phyloP scores from a whole-genome alignment of 2,888 invertebrate species.

The Diachrysia chrysitis region DNA sequence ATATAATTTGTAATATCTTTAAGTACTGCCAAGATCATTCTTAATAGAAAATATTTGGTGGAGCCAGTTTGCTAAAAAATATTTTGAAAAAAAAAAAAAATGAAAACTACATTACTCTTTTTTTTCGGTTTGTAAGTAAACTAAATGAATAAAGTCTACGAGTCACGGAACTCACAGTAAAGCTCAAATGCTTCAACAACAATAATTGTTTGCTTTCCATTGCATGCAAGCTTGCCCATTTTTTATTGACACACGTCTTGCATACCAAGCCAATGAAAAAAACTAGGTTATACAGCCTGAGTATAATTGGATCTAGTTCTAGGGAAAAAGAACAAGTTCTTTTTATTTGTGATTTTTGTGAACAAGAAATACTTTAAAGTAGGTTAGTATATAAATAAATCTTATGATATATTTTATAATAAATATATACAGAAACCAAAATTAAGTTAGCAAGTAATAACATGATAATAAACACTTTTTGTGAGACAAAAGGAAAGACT shows the following conservation, averaged over 20 bases:
- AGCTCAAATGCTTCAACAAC: constrained; percentile 42
- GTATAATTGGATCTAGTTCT: constrained; percentile 1
- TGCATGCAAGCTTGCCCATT: constrained; percentile 52
- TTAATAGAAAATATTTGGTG: too few relatives aligned
- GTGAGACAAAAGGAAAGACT: too few relatives aligned
- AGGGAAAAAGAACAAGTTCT: not conserved
- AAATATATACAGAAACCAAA: too few relatives aligned
- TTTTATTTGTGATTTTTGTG: not conserved
- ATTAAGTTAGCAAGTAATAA: too few relatives aligned
- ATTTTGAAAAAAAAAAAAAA: too few relatives aligned
- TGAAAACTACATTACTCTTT: not conserved
- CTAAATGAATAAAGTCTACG: constrained; percentile 27
- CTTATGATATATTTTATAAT: too few relatives aligned
- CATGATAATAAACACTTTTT: too few relatives aligned
- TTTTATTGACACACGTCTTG: constrained; percentile 30
- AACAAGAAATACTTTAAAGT: too few relatives aligned
- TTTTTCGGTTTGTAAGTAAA: constrained; percentile 33
- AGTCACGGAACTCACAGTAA: constrained; percentile 52
- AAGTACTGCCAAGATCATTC: too few relatives aligned
- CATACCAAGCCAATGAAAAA: constrained; percentile 16
- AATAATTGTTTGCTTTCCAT: constrained; percentile 58
- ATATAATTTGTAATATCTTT: too few relatives aligned
- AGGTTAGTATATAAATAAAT: too few relatives aligned
- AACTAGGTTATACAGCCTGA: not conserved
- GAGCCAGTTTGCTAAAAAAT: too few relatives aligned